phyloP scores from a whole-genome alignment of 1,140 invertebrate genomes.

The Zophobas morio region DNA sequence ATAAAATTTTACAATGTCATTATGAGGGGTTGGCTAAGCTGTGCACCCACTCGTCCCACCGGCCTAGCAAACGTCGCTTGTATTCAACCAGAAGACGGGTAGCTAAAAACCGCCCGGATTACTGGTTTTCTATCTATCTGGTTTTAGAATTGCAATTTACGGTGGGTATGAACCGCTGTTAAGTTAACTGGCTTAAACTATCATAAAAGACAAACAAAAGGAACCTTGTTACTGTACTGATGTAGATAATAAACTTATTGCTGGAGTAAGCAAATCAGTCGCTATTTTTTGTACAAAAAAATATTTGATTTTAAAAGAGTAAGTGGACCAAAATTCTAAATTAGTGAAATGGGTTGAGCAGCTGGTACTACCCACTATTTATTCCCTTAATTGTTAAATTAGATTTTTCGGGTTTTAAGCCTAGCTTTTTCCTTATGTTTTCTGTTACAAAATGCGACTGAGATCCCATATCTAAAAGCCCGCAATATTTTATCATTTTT shows the following conservation, averaged over 20 bases:
- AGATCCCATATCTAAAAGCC: conserved; percentile 3
- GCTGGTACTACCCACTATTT: not conserved
- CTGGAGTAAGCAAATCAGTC: not conserved
- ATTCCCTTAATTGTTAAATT: conserved; percentile 1
- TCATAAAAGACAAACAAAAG: too few species aligned
- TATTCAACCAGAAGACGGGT: too few species aligned
- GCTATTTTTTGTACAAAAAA: not conserved
- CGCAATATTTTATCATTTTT: not conserved
- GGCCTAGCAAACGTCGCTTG: too few species aligned
- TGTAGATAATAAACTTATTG: not conserved
- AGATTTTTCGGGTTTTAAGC: not conserved
- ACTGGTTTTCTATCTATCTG: too few species aligned
- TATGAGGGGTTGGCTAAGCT: too few species aligned
- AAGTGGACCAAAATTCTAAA: conserved; percentile 8
- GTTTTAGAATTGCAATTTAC: too few species aligned
- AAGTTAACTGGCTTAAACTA: too few species aligned
- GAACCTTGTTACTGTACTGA: not conserved
- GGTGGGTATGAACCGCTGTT: too few species aligned
- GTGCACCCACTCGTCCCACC: too few species aligned
- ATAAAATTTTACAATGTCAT: too few species aligned
- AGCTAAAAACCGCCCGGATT: too few species aligned
- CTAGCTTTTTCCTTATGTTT: not conserved
- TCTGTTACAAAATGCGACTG: conserved; percentile 14
- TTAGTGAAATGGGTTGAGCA: not conserved
- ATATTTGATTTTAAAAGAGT: conserved; percentile 6